Conservation (phyloP, 1,140 invertebrate genomes). For the Dolichoris vasculosae region DNA sequence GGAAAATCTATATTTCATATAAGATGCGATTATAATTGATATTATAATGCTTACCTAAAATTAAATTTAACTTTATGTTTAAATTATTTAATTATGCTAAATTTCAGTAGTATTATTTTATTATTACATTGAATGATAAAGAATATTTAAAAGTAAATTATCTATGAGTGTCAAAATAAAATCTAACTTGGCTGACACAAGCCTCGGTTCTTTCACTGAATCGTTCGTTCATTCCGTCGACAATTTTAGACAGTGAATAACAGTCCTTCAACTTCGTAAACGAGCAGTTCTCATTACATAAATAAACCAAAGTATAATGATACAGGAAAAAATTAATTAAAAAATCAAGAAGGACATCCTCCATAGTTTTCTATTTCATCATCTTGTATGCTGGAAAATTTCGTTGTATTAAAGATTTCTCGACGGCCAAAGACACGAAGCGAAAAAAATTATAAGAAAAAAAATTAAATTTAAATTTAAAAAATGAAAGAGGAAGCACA, state of each 20-base stretch:
- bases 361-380: not conserved
- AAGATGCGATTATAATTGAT: no score
- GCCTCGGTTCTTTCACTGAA: constrained; percentile 1
- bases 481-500: constrained; percentile 9
- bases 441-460: not conserved
- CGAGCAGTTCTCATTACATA: not conserved
- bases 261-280: not conserved
- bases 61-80: no score
- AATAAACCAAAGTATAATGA: not conserved
- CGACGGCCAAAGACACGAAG: not conserved
- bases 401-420: constrained; percentile 23
- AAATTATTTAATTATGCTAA: no score
- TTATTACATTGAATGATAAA: no score
- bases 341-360: not conserved
- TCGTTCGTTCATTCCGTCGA: not conserved
- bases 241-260: not conserved
- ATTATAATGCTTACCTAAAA: no score
- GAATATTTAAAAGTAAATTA: no score
- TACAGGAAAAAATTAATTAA: constrained; percentile 13
- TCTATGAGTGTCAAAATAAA: no score
- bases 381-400: not conserved
- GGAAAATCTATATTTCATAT: no score
- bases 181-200: constrained; percentile 7
- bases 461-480: not conserved
- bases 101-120: no score